These are phyloP conservation scores for Eupithecia dodoneata DNA, from an alignment of 2,888 invertebrate genomes.

Conservation along the genomic window DNA sequence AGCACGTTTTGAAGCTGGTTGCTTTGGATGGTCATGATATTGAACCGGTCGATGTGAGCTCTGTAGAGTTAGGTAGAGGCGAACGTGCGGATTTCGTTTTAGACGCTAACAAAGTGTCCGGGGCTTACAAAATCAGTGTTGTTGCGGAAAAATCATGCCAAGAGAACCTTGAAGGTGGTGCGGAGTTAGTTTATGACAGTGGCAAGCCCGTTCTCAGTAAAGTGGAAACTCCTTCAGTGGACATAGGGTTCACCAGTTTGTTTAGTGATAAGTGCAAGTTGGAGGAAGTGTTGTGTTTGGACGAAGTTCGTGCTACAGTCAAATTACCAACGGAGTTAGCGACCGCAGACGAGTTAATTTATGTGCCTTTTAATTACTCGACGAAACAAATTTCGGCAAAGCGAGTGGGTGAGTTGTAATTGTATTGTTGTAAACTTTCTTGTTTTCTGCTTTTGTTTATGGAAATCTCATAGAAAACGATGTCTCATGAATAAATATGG, in stretches of 20 bases:
- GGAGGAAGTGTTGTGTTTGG: constrained; percentile 83
- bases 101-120: constrained; percentile 83
- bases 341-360: constrained; percentile 83
- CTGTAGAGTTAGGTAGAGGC: constrained; percentile 86
- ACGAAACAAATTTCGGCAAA: constrained; percentile 74
- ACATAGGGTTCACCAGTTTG: constrained; percentile 73
- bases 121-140: constrained; percentile 86
- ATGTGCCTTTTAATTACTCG: constrained; percentile 88
- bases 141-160: constrained; percentile 79
- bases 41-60: constrained; percentile 81
- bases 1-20: constrained; percentile 86
- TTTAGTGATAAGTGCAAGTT: constrained; percentile 73
- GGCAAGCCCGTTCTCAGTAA: constrained; percentile 64
- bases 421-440: constrained; percentile 31
- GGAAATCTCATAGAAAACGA: constrained; percentile 9
- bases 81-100: constrained; percentile 91
- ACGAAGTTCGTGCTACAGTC: constrained; percentile 81
- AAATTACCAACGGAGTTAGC: constrained; percentile 81
- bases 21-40: constrained; percentile 89
- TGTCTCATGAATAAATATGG: constrained; percentile 17
- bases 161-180: constrained; percentile 78
- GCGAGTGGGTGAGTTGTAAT: constrained; percentile 73
- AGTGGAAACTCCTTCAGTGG: constrained; percentile 57
- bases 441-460: constrained; percentile 32
- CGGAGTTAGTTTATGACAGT: constrained; percentile 77